Evolutionary conservation across 2,888 invertebrate genomes (phyloP).

Genomic region (Baccha elongata): DNA sequence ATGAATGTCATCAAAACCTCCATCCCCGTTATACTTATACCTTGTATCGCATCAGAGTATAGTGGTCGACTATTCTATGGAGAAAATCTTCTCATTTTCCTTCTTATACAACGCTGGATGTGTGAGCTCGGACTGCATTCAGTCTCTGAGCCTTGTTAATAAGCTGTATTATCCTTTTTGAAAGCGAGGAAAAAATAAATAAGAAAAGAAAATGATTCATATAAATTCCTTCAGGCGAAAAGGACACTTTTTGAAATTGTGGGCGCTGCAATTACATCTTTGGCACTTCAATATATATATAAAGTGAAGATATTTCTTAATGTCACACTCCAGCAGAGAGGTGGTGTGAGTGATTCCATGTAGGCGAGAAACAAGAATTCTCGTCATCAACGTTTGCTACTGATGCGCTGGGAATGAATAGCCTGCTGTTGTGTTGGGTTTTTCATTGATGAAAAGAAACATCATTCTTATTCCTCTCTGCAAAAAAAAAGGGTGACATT

Average conservation of each 20-base stretch:
- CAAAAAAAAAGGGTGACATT: constrained; percentile 33
- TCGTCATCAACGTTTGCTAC: constrained; percentile 15
- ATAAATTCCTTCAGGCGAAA: constrained; percentile 20
- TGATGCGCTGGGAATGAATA: constrained; percentile 7
- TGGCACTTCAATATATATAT: constrained; percentile 59
- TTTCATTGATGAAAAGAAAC: constrained; percentile 53
- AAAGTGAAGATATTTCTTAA: constrained; percentile 66
- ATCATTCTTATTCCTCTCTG: constrained; percentile 6
- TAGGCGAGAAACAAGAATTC: not conserved
- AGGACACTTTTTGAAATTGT: constrained; percentile 56
- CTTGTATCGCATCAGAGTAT: not conserved
- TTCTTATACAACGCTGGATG: constrained; percentile 35
- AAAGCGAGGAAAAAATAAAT: not conserved
- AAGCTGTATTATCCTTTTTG: constrained; percentile 63
- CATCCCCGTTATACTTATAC: not conserved
- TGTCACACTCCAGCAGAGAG: constrained; percentile 57
- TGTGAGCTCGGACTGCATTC: constrained; percentile 38
- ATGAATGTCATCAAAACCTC: constrained; percentile 45
- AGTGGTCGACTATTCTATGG: constrained; percentile 28
- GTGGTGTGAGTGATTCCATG: not conserved
- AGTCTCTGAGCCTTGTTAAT: constrained; percentile 61
- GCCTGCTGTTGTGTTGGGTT: not conserved
- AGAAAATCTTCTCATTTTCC: constrained; percentile 48
- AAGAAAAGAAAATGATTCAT: constrained; percentile 27
- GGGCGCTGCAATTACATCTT: constrained; percentile 69